A percentile compares a stretch with the other conserved stretches of the same genome.
Evolutionary conservation across 2,113 vertebrate species (phyloP).

Genomic region (Natator depressus): DNA sequence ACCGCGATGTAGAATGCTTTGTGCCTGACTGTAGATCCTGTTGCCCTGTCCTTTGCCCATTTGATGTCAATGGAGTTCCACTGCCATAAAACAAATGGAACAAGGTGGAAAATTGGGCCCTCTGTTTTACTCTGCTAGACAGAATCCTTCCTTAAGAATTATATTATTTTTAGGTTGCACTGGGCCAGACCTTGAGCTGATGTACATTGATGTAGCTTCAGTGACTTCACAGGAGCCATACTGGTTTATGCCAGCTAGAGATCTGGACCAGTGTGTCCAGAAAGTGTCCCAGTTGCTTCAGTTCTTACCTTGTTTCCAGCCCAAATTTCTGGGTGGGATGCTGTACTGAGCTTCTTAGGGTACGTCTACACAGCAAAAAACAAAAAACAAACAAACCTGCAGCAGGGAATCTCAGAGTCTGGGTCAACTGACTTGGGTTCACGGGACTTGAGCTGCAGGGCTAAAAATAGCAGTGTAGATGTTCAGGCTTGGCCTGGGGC

Average conservation of each 20-base stretch:
- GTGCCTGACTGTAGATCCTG: slow-evolving; percentile 19
- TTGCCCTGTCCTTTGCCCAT: background rate
- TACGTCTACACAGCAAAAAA: background rate
- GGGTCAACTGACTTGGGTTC: background rate
- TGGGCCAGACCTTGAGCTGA: background rate
- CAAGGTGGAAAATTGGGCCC: background rate
- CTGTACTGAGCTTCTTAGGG: background rate
- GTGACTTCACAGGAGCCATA: background rate
- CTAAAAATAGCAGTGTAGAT: background rate
- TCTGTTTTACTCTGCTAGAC: background rate
- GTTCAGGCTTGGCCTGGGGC: background rate
- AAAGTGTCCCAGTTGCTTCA: background rate
- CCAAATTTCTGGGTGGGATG: fast-evolving
- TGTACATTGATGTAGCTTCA: background rate
- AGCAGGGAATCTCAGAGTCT: background rate
- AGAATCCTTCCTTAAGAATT: background rate
- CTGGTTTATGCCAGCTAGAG: background rate
- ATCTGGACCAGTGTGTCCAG: background rate
- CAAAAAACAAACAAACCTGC: background rate
- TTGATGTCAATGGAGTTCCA: slow-evolving; percentile 25
- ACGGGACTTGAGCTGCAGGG: background rate
- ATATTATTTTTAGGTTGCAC: background rate
- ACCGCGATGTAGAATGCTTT: slow-evolving; percentile 63
- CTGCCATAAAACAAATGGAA: background rate
- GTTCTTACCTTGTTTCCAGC: fast-evolving